These are phyloP conservation scores for Leptoteleia sp. DNA, from an alignment of 1,140 invertebrate genomes.

Conservation along the genomic window DNA sequence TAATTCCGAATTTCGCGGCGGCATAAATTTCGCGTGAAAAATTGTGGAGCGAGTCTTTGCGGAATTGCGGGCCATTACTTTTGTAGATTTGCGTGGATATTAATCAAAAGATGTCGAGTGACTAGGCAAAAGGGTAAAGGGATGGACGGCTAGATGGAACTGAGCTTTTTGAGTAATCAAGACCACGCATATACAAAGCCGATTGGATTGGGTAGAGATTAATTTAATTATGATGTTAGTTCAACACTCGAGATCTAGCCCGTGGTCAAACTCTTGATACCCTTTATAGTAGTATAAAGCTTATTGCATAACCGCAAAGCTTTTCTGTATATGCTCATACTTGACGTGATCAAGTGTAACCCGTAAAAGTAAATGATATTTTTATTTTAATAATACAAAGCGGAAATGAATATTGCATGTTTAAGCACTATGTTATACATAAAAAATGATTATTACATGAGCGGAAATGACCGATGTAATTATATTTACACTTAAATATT, in stretches of 20 bases:
- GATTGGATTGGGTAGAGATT: conserved; percentile 72
- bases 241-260: conserved; percentile 80
- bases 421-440: conserved; percentile 3
- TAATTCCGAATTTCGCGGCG: not conserved
- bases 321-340: conserved; percentile 55
- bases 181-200: conserved; percentile 54
- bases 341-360: conserved; percentile 35
- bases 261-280: conserved; percentile 76
- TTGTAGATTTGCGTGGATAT: conserved; percentile 40
- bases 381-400: conserved; percentile 8
- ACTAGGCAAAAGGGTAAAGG: conserved; percentile 55
- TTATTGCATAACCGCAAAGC: conserved; percentile 71
- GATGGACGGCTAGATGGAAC: conserved; percentile 67
- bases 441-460: too few species aligned
- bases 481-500: too few species aligned
- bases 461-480: too few species aligned
- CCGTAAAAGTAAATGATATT: conserved; percentile 17
- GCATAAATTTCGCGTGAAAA: conserved; percentile 18
- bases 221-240: conserved; percentile 82
- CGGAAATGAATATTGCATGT: not conserved
- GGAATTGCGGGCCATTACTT: not conserved
- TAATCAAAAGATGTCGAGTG: conserved; percentile 50
- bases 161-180: conserved; percentile 71
- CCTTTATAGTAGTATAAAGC: conserved; percentile 77
- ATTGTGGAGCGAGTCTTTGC: conserved; percentile 4